Conservation (phyloP, 2,113 vertebrate genomes). For the Neotragus pygmaeus region DNA sequence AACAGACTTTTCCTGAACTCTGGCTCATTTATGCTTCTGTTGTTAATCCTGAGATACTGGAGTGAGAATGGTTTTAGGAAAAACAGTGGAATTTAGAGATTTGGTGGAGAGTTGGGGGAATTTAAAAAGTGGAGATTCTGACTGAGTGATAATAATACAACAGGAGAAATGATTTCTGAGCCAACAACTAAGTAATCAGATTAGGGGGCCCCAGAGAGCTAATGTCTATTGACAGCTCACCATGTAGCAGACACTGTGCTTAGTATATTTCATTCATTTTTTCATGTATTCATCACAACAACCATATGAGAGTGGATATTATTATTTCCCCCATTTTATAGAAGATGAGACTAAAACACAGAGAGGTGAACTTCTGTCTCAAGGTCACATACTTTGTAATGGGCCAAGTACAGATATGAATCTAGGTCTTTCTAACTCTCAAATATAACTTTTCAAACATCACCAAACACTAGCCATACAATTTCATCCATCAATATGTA, state of each 20-base stretch:
- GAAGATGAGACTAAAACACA: background rate
- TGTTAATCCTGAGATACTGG: background rate
- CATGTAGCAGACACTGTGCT: background rate
- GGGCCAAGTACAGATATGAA: background rate
- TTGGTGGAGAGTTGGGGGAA: background rate
- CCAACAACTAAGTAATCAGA: background rate
- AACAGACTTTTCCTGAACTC: background rate
- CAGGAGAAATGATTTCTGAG: background rate
- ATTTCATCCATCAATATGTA: background rate
- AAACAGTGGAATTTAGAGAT: background rate
- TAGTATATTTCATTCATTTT: constrained; percentile 1
- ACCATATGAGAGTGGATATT: background rate
- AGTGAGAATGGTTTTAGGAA: background rate
- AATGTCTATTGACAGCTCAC: background rate
- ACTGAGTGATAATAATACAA: background rate
- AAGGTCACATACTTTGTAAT: background rate
- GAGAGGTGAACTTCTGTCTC: background rate
- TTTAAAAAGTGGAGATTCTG: background rate
- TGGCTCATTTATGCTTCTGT: background rate
- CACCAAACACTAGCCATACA: background rate
- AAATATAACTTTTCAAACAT: background rate
- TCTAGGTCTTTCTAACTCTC: background rate
- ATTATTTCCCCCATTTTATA: background rate
- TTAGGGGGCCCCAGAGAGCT: background rate
- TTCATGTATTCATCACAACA: background rate